phyloP scores from a whole-genome alignment of 2,888 invertebrate species.

The Amorpha juglandis region DNA sequence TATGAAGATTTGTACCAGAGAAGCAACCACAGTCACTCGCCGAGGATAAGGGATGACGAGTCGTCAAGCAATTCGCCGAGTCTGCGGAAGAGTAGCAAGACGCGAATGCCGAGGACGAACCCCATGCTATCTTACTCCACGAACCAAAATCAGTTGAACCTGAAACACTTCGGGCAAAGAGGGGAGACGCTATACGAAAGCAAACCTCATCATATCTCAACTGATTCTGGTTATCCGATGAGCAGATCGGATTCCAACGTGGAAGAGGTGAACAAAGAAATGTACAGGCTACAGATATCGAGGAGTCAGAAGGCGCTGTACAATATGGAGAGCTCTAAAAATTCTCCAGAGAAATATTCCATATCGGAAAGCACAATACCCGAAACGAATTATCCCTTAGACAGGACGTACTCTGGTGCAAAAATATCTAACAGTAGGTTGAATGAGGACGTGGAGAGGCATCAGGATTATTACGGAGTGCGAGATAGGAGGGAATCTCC shows the following conservation, averaged over 20 bases:
- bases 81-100: constrained; percentile 80
- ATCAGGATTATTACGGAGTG: constrained; percentile 68
- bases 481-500: constrained; percentile 71
- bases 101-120: constrained; percentile 84
- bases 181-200: constrained; percentile 76
- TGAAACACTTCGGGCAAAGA: constrained; percentile 80
- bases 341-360: constrained; percentile 70
- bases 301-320: constrained; percentile 79
- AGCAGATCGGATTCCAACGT: constrained; percentile 80
- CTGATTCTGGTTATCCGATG: constrained; percentile 77
- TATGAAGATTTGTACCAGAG: constrained; percentile 77
- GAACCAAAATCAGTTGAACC: constrained; percentile 74
- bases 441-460: constrained; percentile 77
- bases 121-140: constrained; percentile 83
- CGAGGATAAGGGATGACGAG: constrained; percentile 73
- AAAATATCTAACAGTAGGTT: constrained; percentile 76
- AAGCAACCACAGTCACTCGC: constrained; percentile 73
- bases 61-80: constrained; percentile 79
- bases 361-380: constrained; percentile 68
- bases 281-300: constrained; percentile 80
- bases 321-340: constrained; percentile 77
- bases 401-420: constrained; percentile 75
- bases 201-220: constrained; percentile 77
- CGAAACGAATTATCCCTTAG: constrained; percentile 78
- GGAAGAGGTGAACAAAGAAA: constrained; percentile 81